Conservation (phyloP, 2,797 vertebrate species). For the Morelia viridis region DNA sequence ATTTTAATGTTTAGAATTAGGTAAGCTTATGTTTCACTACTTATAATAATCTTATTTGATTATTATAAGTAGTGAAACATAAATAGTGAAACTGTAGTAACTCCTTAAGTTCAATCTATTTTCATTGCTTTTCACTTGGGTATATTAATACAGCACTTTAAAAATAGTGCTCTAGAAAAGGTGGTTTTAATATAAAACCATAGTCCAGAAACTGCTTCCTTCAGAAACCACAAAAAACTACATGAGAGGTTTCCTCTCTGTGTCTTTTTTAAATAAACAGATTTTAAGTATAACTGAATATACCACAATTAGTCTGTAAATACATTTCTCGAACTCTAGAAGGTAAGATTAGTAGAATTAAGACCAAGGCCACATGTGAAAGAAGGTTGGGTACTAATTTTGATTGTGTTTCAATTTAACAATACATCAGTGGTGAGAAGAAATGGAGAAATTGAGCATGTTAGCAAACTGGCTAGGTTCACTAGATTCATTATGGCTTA, state of each 20-base stretch:
- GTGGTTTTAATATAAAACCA: constrained; percentile 2
- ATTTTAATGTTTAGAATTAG: constrained; percentile 40
- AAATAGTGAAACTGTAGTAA: neutral
- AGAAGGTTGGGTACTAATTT: neutral
- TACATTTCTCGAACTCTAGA: neutral
- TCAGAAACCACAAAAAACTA: neutral
- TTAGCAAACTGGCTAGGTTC: neutral
- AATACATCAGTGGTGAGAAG: neutral
- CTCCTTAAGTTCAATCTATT: neutral
- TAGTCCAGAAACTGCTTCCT: neutral
- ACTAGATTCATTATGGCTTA: neutral
- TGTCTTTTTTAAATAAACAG: neutral
- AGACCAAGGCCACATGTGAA: neutral
- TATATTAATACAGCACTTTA: neutral
- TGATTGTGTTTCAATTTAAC: neutral
- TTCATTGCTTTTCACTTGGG: constrained; percentile 1
- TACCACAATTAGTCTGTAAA: neutral
- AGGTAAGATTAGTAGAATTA: neutral
- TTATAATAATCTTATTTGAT: constrained; percentile 34
- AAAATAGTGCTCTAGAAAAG: neutral
- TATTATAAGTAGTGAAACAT: no score
- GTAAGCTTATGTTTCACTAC: constrained; percentile 18
- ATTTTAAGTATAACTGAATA: neutral
- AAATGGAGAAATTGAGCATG: neutral
- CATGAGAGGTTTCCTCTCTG: neutral